A percentile compares a stretch with the other conserved stretches of the same genome.
These are phyloP conservation scores for Drosophila dives DNA, from an alignment of 2,888 invertebrate genomes.

Conservation along the genomic window DNA sequence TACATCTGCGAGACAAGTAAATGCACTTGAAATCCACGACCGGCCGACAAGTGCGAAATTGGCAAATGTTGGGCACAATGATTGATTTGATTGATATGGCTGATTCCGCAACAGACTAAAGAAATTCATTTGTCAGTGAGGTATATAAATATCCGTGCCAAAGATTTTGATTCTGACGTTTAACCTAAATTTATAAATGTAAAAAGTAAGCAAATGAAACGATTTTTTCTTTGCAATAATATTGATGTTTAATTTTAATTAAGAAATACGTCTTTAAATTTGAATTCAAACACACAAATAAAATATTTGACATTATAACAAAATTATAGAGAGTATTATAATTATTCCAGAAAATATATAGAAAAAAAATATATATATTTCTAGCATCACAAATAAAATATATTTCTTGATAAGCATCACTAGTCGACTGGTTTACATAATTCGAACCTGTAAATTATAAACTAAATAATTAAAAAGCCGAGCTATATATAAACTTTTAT, in stretches of 20 bases:
- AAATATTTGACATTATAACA: neutral
- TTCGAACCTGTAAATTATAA: no score
- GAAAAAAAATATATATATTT: neutral
- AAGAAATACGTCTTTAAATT: neutral
- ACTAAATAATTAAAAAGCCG: neutral
- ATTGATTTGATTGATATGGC: neutral
- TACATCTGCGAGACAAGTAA: neutral
- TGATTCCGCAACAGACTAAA: neutral
- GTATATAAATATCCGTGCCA: constrained; percentile 2
- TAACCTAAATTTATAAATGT: neutral
- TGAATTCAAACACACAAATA: neutral
- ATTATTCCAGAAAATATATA: neutral
- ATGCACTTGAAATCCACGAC: neutral
- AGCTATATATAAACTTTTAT: neutral
- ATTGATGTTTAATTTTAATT: neutral
- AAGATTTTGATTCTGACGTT: neutral
- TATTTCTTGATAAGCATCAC: neutral
- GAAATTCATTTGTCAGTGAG: neutral
- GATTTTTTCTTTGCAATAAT: neutral
- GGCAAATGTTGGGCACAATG: neutral
- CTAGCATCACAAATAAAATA: neutral
- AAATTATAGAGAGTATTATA: neutral
- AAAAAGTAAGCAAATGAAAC: neutral
- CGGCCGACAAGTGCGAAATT: neutral
- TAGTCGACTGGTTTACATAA: neutral